Conservation (phyloP, 2,888 invertebrate genomes). For the Chymomyza amoena region DNA sequence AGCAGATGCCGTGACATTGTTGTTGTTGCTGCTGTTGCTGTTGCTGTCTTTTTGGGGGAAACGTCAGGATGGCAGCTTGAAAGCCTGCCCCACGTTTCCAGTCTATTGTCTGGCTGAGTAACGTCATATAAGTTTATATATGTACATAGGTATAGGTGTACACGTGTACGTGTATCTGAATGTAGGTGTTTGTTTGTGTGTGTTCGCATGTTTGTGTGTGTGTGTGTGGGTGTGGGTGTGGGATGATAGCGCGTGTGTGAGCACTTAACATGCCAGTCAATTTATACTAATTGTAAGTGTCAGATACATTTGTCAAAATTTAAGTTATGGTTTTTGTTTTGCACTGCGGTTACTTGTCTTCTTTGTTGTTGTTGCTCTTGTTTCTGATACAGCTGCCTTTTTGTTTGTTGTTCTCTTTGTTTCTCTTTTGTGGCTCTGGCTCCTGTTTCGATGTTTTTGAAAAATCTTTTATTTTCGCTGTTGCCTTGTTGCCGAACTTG, state of each 20-base stretch:
- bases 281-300: constrained; percentile 74
- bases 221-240: constrained; percentile 7
- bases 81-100: constrained; percentile 34
- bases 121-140: neutral
- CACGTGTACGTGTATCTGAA: neutral
- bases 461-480: constrained; percentile 17
- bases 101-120: constrained; percentile 6
- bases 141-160: constrained; percentile 15
- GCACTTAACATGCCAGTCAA: constrained; percentile 74
- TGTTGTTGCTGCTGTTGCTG: constrained; percentile 34
- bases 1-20: constrained; percentile 73
- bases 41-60: constrained; percentile 36
- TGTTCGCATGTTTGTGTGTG: neutral
- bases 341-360: constrained; percentile 8
- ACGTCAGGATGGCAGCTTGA: neutral
- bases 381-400: constrained; percentile 12
- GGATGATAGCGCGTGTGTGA: constrained; percentile 48
- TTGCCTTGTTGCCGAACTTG: neutral
- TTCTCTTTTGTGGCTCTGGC: neutral
- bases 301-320: constrained; percentile 73
- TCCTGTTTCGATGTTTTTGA: constrained; percentile 1
- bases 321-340: constrained; percentile 60
- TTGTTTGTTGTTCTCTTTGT: neutral
- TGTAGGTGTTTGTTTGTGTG: constrained; percentile 1
- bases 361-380: constrained; percentile 14